Base-by-base conservation (phyloP, 2,113 vertebrate genomes). In the Rhipidura dahli region DNA sequence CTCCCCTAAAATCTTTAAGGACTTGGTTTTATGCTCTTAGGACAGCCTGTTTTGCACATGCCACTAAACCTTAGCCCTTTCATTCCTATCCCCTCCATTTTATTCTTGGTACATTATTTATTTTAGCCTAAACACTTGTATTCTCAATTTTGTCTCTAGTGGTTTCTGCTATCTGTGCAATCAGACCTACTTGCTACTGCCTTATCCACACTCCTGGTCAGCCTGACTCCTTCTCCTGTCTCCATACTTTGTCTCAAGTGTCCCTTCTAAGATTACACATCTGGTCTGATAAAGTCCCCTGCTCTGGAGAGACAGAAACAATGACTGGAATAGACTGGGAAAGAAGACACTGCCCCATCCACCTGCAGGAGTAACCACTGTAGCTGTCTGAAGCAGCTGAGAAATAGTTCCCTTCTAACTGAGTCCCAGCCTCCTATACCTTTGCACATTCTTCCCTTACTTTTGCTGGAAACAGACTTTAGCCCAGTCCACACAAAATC, bases 381-480 rank as follows among this genome's bases (percentile, higher is more conserved):
- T 8, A 56, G 39, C 13, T 73, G 10, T 24, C 54, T 64, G 30
- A 21, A 24, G 72, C 53, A 60, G 12, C 30, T 53, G 31, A 77
- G 27, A 59, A 49, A 9, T 19, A 56, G 35, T 6, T 78, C 26
- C 33, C 16, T 45, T 57, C 28, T 0, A 60, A 35, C 35, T 0
- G 2, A 87, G 53, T 39, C 13, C 13, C 37, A 73, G 19, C n/a
- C 71, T 75, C 39, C 24, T 61, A 39, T 28, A 60, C 15, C 33
- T 85, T 28, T 49, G 35, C 12, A 57, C 12, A 33, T 33, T 4
- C 27, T 49, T 24, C 45, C 50, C 68, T 79, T 70, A 57, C 15
- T 37, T 83, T 57, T 18, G 13, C 5, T 64, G 15, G 35, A 65
- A 71, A n/a, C 8, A n/a, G 19, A 60, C 40, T 59, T 33, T 14